Evolutionary conservation across 2,797 vertebrate species (phyloP).

Genomic region (Tenualosa ilisha): DNA sequence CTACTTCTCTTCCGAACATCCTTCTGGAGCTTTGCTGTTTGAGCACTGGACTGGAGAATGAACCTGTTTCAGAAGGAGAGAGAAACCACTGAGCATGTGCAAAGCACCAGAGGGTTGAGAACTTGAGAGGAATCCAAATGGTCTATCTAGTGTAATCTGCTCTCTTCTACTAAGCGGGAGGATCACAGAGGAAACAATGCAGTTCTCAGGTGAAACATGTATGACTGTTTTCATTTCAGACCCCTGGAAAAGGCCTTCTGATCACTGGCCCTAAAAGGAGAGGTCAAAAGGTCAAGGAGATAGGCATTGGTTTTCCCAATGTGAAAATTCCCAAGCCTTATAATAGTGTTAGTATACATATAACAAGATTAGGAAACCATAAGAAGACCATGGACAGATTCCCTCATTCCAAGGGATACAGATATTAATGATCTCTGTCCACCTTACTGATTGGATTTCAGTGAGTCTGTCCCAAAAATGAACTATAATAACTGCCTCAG

Average conservation of each 20-base stretch:
- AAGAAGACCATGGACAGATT: background rate
- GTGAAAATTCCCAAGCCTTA: background rate
- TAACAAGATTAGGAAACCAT: background rate
- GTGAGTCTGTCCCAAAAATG: background rate
- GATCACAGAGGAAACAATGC: background rate
- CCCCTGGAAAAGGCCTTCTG: background rate
- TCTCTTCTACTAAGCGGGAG: conserved; percentile 73
- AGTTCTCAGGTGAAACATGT: background rate
- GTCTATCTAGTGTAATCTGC: conserved; percentile 77
- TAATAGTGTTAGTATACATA: background rate
- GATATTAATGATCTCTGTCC: no score
- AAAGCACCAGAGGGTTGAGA: background rate
- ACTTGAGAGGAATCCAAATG: background rate
- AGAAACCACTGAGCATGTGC: conserved; percentile 4
- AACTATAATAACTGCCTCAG: background rate
- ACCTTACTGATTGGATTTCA: background rate
- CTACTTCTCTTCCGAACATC: conserved; percentile 90
- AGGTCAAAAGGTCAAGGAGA: background rate
- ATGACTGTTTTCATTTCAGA: background rate
- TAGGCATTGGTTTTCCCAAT: background rate
- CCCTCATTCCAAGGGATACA: background rate
- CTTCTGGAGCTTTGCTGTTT: conserved; percentile 77
- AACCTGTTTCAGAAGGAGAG: conserved; percentile 71
- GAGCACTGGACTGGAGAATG: conserved; percentile 86
- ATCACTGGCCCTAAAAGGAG: background rate